Conservation (phyloP, 2,797 vertebrate genomes). For the Pteropus rufus region DNA sequence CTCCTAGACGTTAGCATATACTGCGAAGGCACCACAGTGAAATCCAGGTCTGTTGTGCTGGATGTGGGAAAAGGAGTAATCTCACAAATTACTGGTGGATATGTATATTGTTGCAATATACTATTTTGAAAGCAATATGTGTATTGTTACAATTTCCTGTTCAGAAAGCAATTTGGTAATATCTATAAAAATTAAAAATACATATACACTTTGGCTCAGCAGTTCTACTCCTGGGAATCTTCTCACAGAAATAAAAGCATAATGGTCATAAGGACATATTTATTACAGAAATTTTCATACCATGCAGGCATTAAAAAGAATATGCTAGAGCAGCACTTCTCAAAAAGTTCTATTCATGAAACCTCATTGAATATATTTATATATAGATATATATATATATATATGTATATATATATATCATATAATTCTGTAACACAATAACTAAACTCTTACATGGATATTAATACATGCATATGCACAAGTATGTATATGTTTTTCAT, state of each 20-base stretch:
- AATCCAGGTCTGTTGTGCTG: not conserved
- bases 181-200: conserved; percentile 52
- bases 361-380: not conserved
- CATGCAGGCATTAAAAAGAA: not conserved
- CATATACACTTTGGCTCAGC: not conserved
- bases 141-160: not conserved
- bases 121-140: not conserved
- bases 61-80: not conserved
- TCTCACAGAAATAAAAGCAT: not conserved
- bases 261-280: not conserved
- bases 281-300: not conserved
- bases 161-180: conserved; percentile 5
- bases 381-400: too few relatives aligned
- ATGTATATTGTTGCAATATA: not conserved
- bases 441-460: not conserved
- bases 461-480: not conserved
- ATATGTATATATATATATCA: too few relatives aligned
- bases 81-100: not conserved
- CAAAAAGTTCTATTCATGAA: not conserved
- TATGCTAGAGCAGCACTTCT: not conserved
- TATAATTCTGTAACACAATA: not conserved
- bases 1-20: not conserved
- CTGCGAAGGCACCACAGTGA: not conserved
- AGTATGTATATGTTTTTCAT: not conserved
- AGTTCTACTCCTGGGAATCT: not conserved